Evolutionary conservation across 2,113 vertebrate species (phyloP).

Genomic region (Phocoena sinus): DNA sequence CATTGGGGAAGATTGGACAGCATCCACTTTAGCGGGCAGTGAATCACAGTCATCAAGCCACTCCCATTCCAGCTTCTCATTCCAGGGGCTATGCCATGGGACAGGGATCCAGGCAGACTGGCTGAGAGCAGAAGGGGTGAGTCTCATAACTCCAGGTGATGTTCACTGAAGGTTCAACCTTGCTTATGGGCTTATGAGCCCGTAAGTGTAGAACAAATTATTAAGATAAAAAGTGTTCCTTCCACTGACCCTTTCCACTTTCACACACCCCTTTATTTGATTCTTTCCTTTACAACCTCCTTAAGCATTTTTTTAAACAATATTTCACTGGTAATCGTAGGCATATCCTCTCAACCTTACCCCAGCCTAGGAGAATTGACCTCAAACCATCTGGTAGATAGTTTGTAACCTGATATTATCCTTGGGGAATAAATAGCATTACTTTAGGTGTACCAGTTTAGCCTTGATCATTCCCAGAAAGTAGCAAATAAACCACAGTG

Average conservation of each 20-base stretch:
- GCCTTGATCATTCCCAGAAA: not conserved
- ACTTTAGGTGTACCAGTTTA: not conserved
- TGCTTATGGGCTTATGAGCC: not conserved
- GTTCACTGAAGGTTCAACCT: not conserved
- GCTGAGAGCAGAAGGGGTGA: not conserved
- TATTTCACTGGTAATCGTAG: not conserved
- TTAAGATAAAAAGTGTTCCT: not conserved
- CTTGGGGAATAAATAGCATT: not conserved
- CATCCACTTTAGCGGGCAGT: not conserved
- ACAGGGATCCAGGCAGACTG: not conserved
- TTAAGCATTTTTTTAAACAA: not conserved
- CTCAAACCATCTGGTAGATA: not conserved
- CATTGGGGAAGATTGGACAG: not conserved
- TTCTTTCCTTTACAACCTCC: not conserved
- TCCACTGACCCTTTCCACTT: not conserved
- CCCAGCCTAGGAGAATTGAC: not conserved
- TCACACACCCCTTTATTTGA: not conserved
- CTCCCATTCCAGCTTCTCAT: not conserved
- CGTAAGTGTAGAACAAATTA: not conserved
- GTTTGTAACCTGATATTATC: not conserved
- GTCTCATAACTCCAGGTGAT: not conserved
- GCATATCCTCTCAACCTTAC: not conserved
- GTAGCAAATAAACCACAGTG: not conserved
- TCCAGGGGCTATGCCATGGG: not conserved
- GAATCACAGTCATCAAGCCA: not conserved